Conservation (phyloP, 1,140 invertebrate species). For the Calephelis virginiensis region DNA sequence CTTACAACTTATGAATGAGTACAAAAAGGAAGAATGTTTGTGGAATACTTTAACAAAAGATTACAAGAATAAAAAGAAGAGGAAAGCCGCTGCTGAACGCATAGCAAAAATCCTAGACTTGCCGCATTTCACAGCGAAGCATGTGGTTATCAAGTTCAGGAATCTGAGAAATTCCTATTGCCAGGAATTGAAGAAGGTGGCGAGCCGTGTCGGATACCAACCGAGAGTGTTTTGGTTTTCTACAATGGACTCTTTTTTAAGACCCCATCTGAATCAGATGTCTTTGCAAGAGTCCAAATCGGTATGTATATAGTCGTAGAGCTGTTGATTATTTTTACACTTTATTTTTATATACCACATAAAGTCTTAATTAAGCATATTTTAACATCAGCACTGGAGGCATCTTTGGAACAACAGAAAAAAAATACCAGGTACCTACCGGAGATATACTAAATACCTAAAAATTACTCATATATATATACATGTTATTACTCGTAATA, state of each 20-base stretch:
- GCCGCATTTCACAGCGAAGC: slow-evolving; percentile 38
- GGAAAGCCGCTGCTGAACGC: slow-evolving; percentile 36
- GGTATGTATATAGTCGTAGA: slow-evolving; percentile 19
- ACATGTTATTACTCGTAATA: too few relatives aligned
- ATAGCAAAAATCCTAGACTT: slow-evolving; percentile 47
- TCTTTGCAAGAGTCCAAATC: slow-evolving; percentile 4
- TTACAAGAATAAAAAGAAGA: slow-evolving; percentile 44
- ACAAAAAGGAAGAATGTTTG: slow-evolving; percentile 46
- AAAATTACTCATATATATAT: too few relatives aligned
- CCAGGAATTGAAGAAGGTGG: slow-evolving; percentile 57
- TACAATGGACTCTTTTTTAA: slow-evolving; percentile 45
- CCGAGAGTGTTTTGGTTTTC: slow-evolving; percentile 46
- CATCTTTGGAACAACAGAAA: too few relatives aligned
- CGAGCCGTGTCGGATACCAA: slow-evolving; percentile 30
- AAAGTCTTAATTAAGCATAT: too few relatives aligned
- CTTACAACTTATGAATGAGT: slow-evolving; percentile 45
- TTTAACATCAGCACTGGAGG: too few relatives aligned
- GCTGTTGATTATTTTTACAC: not conserved
- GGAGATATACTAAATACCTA: too few relatives aligned
- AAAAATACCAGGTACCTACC: too few relatives aligned
- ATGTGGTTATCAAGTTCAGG: slow-evolving; percentile 58
- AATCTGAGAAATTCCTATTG: slow-evolving; percentile 57
- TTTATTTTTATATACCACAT: too few relatives aligned
- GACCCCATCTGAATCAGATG: slow-evolving; percentile 28
- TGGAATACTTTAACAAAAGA: slow-evolving; percentile 46